A percentile compares a stretch with the other conserved stretches of the same genome.
phyloP scores from a whole-genome alignment of 2,113 vertebrate species.

The Halcyon senegalensis region DNA sequence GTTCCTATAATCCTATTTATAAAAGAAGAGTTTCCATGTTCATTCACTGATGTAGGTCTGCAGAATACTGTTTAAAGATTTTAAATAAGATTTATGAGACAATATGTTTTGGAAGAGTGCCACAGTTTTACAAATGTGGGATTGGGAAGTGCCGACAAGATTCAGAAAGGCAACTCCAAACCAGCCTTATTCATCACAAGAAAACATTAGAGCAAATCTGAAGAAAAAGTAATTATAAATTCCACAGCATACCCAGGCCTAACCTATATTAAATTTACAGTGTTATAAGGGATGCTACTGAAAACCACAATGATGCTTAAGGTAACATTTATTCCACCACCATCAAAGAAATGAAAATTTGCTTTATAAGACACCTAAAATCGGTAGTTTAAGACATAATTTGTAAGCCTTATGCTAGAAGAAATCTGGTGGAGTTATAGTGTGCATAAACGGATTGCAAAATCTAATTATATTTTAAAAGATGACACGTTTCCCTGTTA shows the following conservation, averaged over 20 bases:
- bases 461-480: neutral
- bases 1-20: slow-evolving; percentile 41
- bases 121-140: neutral
- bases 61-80: slow-evolving; percentile 20
- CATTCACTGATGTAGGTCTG: slow-evolving; percentile 37
- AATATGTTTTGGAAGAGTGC: slow-evolving; percentile 41
- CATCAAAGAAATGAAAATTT: neutral
- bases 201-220: neutral
- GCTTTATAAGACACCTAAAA: neutral
- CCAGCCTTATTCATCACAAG: neutral
- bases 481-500: neutral
- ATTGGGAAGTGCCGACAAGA: neutral
- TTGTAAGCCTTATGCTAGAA: neutral
- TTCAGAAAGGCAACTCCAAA: slow-evolving; percentile 19
- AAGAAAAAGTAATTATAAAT: neutral
- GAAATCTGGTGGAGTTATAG: neutral
- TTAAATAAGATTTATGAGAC: slow-evolving; percentile 42
- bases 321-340: neutral
- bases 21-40: slow-evolving; percentile 46
- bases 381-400: neutral
- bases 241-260: neutral
- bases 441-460: neutral
- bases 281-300: neutral
- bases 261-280: neutral
- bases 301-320: neutral